Evolutionary conservation across 1,140 invertebrate species (phyloP), one percentile per base, ranked within the genome.

Genomic region (Micrasema minimum): DNA sequence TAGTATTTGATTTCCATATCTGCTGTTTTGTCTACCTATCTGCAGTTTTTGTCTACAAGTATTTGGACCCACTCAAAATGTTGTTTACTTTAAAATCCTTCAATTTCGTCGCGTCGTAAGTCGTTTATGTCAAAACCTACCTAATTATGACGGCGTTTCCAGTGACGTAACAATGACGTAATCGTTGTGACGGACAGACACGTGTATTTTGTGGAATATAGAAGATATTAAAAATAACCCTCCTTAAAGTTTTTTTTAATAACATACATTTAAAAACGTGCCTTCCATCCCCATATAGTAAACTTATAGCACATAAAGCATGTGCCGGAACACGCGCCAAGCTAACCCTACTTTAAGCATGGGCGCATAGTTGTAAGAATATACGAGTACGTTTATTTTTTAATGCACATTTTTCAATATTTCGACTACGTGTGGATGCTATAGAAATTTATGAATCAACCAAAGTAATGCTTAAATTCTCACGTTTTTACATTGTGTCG

Each of bases 321-420:
- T 12, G 53, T 23, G n/a, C 20, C 53, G 53, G 26, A 37, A 57
- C 53, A 18, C 26, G 53, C 14, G 23, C 53, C 26, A 14, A 14
- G 20, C 16, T 23, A 51, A 51, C 48, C 53, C 53, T 31, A 57
- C 23, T 37, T 57, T 57, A 57, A 57, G 53, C 53, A 57, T 14
- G 31, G n/a, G 31, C 31, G 37, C 35, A 31, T 57, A 37, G 31
- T n/a, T 37, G n/a, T n/a, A n/a, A n/a, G n/a, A n/a, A n/a, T n/a
- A n/a, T n/a, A n/a, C n/a, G n/a, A n/a, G n/a, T n/a, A 18, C n/a
- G 20, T 51, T 37, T 57, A 57, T 57, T 57, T 57, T 51, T 57
- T 14, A 57, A 57, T 57, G 53, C 53, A 57, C 53, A 57, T 57
- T 57, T 16, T 57, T 57, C 53, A 57, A 57, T 57, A 23, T 57